A percentile compares a stretch with the other conserved stretches of the same genome.
These are phyloP conservation scores for Alaudala cheleensis DNA, from an alignment of 2,113 vertebrate genomes.

Conservation along the genomic window DNA sequence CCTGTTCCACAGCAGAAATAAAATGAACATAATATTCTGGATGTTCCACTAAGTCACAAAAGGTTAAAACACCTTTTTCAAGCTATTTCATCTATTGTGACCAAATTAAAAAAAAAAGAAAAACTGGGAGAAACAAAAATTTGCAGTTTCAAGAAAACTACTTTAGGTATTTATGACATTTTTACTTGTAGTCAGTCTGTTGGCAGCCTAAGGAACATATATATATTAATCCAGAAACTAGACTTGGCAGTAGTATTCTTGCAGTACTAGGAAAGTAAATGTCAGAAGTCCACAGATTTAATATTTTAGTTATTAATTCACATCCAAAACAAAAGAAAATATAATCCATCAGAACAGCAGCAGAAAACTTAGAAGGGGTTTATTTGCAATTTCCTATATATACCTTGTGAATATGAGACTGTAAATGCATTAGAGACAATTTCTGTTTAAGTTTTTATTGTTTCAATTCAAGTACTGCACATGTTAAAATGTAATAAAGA, in stretches of 20 bases:
- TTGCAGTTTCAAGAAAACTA: constrained; percentile 64
- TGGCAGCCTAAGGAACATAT: constrained; percentile 67
- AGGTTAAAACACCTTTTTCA: constrained; percentile 75
- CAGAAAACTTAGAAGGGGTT: constrained; percentile 82
- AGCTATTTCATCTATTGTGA: constrained; percentile 64
- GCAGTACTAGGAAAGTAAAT: constrained; percentile 74
- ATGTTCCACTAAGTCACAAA: constrained; percentile 72
- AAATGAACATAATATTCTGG: constrained; percentile 66
- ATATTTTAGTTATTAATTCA: constrained; percentile 74
- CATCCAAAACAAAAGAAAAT: constrained; percentile 78
- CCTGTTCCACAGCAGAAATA: constrained; percentile 71
- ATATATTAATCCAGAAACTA: constrained; percentile 70
- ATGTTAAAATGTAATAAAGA: constrained; percentile 82
- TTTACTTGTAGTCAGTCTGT: constrained; percentile 38
- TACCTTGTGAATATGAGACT: constrained; percentile 83
- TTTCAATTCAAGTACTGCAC: constrained; percentile 84
- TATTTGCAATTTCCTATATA: constrained; percentile 83
- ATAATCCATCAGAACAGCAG: constrained; percentile 81
- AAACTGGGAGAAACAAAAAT: constrained; percentile 55
- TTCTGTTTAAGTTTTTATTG: constrained; percentile 81
- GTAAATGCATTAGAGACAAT: constrained; percentile 81
- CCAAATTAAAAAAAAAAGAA: neutral
- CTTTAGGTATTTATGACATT: constrained; percentile 47
- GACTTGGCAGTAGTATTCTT: constrained; percentile 76
- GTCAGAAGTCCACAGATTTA: constrained; percentile 77